phyloP scores from a whole-genome alignment of 30 jellyfish, hydroid and myxozoan genomes.

The Mastigias papua region DNA sequence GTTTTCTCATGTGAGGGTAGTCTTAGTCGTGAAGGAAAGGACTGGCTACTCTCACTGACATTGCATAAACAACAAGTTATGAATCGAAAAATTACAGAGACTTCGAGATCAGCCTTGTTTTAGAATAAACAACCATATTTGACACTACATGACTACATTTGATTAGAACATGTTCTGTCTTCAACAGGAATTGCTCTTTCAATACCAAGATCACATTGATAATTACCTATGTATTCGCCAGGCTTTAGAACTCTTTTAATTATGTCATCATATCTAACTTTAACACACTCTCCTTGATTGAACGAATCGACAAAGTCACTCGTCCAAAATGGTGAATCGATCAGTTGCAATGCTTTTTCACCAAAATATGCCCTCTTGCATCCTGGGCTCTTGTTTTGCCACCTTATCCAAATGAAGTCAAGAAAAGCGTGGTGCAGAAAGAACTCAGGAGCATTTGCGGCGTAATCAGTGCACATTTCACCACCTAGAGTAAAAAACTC shows the following conservation, averaged over 20 bases:
- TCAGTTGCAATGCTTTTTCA: background rate
- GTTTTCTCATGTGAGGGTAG: no score
- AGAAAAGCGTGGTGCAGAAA: constrained; percentile 69
- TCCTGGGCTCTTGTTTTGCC: constrained; percentile 42
- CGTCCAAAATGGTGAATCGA: background rate
- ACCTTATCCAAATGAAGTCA: constrained; percentile 65
- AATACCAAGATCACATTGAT: background rate
- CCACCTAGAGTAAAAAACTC: constrained; percentile 33
- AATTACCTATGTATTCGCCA: constrained; percentile 4
- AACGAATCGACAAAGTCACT: constrained; percentile 25
- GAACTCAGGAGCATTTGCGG: constrained; percentile 74
- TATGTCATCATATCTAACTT: constrained; percentile 59
- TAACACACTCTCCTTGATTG: constrained; percentile 64
- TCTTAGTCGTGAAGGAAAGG: no score
- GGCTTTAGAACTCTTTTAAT: background rate
- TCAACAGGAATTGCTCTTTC: no score
- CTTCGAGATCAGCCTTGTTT: no score
- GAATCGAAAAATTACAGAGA: no score
- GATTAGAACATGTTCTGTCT: no score
- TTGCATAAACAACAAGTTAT: no score
- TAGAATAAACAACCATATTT: no score
- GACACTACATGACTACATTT: no score
- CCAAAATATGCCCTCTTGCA: constrained; percentile 30
- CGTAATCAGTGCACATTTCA: constrained; percentile 42
- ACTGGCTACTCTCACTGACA: no score